phyloP scores from a whole-genome alignment of 1,140 invertebrate genomes.

The Carposina sasakii region DNA sequence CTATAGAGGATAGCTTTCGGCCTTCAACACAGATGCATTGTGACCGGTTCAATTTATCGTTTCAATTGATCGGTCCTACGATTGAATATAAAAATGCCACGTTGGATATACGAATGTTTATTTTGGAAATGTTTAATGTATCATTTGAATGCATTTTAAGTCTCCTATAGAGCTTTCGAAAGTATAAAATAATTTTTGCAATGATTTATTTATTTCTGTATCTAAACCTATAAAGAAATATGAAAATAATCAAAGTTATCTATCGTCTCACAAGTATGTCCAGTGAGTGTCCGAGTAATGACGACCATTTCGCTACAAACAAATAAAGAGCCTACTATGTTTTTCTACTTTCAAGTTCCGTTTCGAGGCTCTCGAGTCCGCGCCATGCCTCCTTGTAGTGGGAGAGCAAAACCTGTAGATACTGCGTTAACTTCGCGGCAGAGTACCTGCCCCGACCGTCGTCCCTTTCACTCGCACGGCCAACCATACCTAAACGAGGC shows the following conservation, averaged over 20 bases:
- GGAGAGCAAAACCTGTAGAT: constrained; percentile 72
- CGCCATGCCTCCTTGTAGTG: constrained; percentile 62
- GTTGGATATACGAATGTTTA: too few relatives aligned
- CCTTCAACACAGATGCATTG: constrained; percentile 68
- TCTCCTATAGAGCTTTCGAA: too few relatives aligned
- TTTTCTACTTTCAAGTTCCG: constrained; percentile 63
- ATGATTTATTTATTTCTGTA: too few relatives aligned
- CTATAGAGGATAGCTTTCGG: constrained; percentile 50
- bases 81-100: too few relatives aligned
- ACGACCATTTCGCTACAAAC: constrained; percentile 29
- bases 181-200: too few relatives aligned
- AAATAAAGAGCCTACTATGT: constrained; percentile 51
- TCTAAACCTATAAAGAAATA: too few relatives aligned
- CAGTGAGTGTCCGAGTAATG: too few relatives aligned
- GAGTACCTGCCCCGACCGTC: constrained; percentile 51
- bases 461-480: constrained; percentile 56
- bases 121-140: too few relatives aligned
- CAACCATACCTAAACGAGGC: constrained; percentile 23
- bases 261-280: too few relatives aligned
- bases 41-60: constrained; percentile 55
- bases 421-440: constrained; percentile 61
- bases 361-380: constrained; percentile 51
- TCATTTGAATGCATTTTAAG: too few relatives aligned
- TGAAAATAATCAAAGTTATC: too few relatives aligned
- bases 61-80: constrained; percentile 34